Base-by-base conservation (phyloP, 1,140 invertebrate species). In the Nilaparvata lugens region DNA sequence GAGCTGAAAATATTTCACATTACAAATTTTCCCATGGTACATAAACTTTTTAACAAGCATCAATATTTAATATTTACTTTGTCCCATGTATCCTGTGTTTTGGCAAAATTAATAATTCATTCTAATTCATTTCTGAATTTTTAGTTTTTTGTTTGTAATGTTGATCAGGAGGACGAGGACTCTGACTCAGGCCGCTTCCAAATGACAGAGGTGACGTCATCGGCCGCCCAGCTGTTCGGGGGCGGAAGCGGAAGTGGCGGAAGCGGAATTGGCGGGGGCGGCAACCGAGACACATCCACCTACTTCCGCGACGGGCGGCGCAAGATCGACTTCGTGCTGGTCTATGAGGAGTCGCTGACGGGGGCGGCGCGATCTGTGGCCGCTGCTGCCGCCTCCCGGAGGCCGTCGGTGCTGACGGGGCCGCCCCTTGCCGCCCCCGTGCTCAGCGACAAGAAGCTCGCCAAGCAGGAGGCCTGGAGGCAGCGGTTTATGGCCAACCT, bases 251-350 rank as follows among this genome's bases (percentile, higher is more conserved):
- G 28, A 14, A 31, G 3, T 3, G 25, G 3, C 25, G 43, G 43
- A 9, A 35, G 52, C 11, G 24, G 35, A 4, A 52, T 21, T 28
- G 21, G 21, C 16, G 18, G 2, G 13, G 23, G 24, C n/a, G 9
- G 28, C 28, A 40, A 45, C 42, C 57, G 40, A n/a, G 62, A 61
- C 18, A 52, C 23, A 11, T 52, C 52, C 23, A 74, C 71, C 11
- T 75, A 71, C 65, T 78, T 80, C 65, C 67, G 71, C 31, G 78
- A 80, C 66, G 75, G 76, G 1, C 68, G 68, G n/a, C 65, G 76
- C 45, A 73, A 74, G 65, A 75, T 79, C 28, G 81, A 82, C 70
- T 83, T 79, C 67, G 73, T 81, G 4, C 66, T 83, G 56, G 80
- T 81, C 2, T 81, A 78, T 69, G 79, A 82, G 62, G 79, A 81